Conservation (phyloP, 2,113 vertebrate species). For the Rutilus rutilus region DNA sequence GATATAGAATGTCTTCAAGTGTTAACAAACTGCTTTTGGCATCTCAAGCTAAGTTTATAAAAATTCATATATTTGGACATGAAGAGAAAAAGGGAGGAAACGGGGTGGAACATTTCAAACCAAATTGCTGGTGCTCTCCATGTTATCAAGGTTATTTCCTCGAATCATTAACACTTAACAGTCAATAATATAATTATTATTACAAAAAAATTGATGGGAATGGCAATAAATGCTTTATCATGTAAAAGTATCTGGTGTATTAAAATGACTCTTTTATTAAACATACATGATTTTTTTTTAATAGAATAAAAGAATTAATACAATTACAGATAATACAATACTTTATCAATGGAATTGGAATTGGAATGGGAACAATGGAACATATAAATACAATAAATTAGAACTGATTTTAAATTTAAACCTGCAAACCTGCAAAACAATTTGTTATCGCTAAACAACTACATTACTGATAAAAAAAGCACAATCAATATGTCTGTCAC, state of each 20-base stretch:
- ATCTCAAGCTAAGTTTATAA: not conserved
- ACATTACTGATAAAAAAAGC: not conserved
- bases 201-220: not conserved
- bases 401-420: not conserved
- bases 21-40: not conserved
- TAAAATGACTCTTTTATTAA: not conserved
- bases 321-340: not conserved
- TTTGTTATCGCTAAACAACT: not conserved
- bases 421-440: not conserved
- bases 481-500: constrained; percentile 10
- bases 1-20: not conserved
- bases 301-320: not conserved
- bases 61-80: not conserved
- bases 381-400: not conserved
- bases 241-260: not conserved
- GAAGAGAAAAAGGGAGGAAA: not conserved
- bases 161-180: not conserved
- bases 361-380: not conserved
- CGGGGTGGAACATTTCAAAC: not conserved
- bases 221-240: not conserved
- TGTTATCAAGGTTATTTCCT: constrained; percentile 13
- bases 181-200: not conserved
- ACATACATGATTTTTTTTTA: not conserved
- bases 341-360: not conserved
- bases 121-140: constrained; percentile 14